phyloP scores from a whole-genome alignment of 2,888 invertebrate species.

The Eupithecia pulchellata region DNA sequence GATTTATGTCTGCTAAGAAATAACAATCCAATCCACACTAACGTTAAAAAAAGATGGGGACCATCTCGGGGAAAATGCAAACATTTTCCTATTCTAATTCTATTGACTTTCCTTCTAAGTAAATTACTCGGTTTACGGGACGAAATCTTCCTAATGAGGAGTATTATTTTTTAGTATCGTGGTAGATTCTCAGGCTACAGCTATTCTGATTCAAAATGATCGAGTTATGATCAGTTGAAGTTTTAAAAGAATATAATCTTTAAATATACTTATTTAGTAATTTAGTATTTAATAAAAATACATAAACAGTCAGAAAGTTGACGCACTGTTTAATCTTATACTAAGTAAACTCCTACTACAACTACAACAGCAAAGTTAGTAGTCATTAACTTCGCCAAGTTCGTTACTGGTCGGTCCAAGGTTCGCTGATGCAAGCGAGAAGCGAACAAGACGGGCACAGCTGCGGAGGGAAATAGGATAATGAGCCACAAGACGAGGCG shows the following conservation, averaged over 20 bases:
- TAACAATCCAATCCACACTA: slow-evolving; percentile 66
- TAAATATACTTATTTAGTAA: too few species aligned
- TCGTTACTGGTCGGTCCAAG: slow-evolving; percentile 55
- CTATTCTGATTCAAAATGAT: not conserved
- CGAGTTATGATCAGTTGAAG: not conserved
- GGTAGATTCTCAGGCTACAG: not conserved
- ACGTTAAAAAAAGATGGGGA: slow-evolving; percentile 45
- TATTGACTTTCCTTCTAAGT: slow-evolving; percentile 16
- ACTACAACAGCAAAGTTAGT: slow-evolving; percentile 56
- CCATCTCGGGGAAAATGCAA: slow-evolving; percentile 32
- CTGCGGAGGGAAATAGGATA: slow-evolving; percentile 65
- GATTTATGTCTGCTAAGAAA: slow-evolving; percentile 67
- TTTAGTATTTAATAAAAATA: not conserved
- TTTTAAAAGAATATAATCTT: too few species aligned
- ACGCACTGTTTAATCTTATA: slow-evolving; percentile 13
- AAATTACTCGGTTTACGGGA: slow-evolving; percentile 6
- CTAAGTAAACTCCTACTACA: not conserved
- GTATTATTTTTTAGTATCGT: not conserved
- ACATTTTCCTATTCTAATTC: slow-evolving; percentile 25
- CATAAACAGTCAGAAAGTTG: not conserved
- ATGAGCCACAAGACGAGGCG: slow-evolving; percentile 49
- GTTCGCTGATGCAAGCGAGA: slow-evolving; percentile 48
- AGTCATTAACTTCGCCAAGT: slow-evolving; percentile 72
- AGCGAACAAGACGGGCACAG: slow-evolving; percentile 48
- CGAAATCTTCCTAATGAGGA: not conserved